Evolutionary conservation across 1,140 invertebrate species (phyloP), one percentile per base, ranked within the genome.

Genomic region (Nephila pilipes): DNA sequence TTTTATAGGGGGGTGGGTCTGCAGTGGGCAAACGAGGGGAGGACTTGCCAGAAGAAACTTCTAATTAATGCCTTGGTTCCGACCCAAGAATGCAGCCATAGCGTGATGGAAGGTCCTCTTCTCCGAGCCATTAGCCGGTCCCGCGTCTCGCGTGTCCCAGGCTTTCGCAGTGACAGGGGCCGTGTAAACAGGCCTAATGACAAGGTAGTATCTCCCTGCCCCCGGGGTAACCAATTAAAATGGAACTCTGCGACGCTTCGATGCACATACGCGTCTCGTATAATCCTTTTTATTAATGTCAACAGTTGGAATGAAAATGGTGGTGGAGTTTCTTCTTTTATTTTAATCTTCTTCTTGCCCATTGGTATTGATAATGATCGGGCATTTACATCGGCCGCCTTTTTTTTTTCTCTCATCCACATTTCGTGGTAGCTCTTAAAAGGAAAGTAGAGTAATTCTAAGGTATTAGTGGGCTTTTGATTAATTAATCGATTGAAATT

Each of bases 201-300:
- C 91, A 93, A 93, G 91, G 91, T 93, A 93, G 91, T 79, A 58
- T 87, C 83, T 38, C 85, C 65, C 36, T 79, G 65, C 46, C 91
- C 69, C 46, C 36, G 29, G 91, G 91, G 91, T 87, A 93, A 85
- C 91, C 85, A 93, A 87, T 93, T 87, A 93, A 93, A 93, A 58
- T 25, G 65, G 69, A 83, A 54, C 57, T 38, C 36, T 83, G 89
- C 89, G 89, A 87, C 91, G 75, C 75, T 93, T 79, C 91, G 81
- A 16, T 87, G 91, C 83, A 38, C 85, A 75, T 69, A 69, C 81
- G 60, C 90, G 80, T 91, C 79, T 91, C 80, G n/a, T n/a, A 87
- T 87, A 93, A 87, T 87, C 91, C 85, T 93, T 93, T 93, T 93
- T 93, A 93, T 87, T 93, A 93, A 93, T 93, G 91, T 93, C 91